phyloP scores from a whole-genome alignment of 2,113 vertebrate genomes.

The Thamnaconus septentrionalis region DNA sequence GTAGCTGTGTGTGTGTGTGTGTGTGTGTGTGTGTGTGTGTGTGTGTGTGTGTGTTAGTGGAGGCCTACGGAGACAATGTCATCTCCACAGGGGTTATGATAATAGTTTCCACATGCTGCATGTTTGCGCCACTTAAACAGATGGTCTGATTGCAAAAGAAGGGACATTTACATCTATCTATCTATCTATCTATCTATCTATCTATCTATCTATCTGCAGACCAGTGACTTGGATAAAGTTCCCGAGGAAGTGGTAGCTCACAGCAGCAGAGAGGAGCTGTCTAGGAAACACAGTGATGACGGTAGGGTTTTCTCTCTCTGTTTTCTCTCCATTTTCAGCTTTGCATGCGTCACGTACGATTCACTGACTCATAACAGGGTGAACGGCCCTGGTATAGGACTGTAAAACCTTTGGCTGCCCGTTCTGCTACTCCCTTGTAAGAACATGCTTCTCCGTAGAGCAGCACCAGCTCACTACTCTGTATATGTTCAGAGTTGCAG shows the following conservation, averaged over 20 bases:
- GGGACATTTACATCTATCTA: neutral
- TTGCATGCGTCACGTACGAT: no score
- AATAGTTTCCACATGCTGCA: conserved; percentile 61
- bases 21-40: conserved; percentile 15
- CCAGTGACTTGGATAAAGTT: conserved; percentile 88
- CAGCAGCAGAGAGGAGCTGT: conserved; percentile 75
- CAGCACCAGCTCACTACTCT: no score
- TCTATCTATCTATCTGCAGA: conserved; percentile 69
- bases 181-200: neutral
- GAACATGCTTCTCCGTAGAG: no score
- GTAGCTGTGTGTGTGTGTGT: conserved; percentile 7
- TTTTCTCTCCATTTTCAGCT: neutral
- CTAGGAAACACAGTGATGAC: conserved; percentile 87
- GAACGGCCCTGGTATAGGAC: no score
- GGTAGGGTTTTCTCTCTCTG: conserved; percentile 58
- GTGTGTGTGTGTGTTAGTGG: conserved; percentile 9
- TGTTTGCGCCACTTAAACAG: conserved; percentile 24
- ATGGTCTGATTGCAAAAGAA: neutral
- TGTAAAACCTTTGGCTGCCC: no score
- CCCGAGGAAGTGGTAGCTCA: conserved; percentile 84
- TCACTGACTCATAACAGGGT: no score
- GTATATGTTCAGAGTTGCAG: no score
- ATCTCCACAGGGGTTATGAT: conserved; percentile 55
- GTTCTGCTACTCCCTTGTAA: no score
- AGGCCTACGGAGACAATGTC: conserved; percentile 38